Percentiles rank a stretch among this genome's conserved stretches.
Evolutionary conservation across 2,797 vertebrate genomes (phyloP).

Genomic region (Acrocephalus scirpaceus): DNA sequence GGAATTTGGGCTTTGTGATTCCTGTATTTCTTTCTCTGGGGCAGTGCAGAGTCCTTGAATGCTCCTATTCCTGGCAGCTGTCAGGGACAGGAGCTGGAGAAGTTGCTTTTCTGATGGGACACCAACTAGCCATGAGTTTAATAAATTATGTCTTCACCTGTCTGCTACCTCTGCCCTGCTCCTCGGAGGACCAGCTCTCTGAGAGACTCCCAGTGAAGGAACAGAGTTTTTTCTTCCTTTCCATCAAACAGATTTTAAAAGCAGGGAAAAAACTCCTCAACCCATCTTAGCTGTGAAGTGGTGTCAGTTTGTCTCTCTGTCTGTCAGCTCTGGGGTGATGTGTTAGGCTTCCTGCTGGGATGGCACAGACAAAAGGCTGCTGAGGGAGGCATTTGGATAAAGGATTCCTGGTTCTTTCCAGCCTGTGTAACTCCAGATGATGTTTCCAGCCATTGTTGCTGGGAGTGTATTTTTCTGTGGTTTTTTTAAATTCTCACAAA

Average conservation of each 20-base stretch:
- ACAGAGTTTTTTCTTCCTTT: neutral
- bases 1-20: neutral
- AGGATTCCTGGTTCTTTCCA: neutral
- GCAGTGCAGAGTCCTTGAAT: neutral
- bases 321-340: neutral
- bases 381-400: slow-evolving; percentile 20
- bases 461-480: neutral
- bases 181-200: neutral
- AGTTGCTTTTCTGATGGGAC: neutral
- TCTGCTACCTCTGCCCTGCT: neutral
- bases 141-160: neutral
- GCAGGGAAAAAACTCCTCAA: neutral
- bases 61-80: neutral
- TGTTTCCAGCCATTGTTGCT: neutral
- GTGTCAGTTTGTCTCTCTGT: slow-evolving; percentile 1
- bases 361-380: slow-evolving; percentile 29
- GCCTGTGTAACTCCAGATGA: neutral
- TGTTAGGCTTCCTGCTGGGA: neutral
- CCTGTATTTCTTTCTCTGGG: neutral
- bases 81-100: neutral
- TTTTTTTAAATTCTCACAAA: neutral
- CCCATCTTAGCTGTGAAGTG: neutral
- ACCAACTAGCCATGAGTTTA: neutral
- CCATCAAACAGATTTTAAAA: neutral
- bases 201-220: neutral